Evolutionary conservation across 2,113 vertebrate species (phyloP).

Genomic region (Laterallus jamaicensis): DNA sequence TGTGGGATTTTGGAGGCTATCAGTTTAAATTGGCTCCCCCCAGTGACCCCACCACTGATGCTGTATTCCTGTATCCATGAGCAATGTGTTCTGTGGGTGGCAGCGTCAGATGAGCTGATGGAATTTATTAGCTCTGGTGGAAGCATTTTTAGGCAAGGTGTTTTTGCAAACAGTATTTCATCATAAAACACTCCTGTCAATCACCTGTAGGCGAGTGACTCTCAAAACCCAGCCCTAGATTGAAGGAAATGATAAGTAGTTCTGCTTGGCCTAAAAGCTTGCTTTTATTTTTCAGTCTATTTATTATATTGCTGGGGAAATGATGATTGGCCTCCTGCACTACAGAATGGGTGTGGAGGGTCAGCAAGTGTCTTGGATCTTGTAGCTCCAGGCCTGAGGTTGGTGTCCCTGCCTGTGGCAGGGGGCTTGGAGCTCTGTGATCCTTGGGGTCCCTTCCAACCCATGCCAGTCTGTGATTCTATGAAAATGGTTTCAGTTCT

Average conservation of each 20-base stretch:
- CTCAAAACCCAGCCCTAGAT: conserved; percentile 35
- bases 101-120: neutral
- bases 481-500: neutral
- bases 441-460: no score
- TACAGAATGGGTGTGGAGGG: neutral
- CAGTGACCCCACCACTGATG: accelerated
- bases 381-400: no score
- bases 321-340: neutral
- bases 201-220: neutral
- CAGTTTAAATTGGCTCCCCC: accelerated
- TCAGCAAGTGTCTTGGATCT: neutral
- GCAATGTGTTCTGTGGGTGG: neutral
- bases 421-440: no score
- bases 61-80: neutral
- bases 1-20: neutral
- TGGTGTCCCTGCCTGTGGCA: no score
- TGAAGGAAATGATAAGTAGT: neutral
- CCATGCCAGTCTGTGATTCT: no score
- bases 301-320: neutral
- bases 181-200: neutral
- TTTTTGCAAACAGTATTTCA: neutral
- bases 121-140: neutral
- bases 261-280: neutral
- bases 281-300: neutral
- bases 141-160: neutral